These are phyloP conservation scores for Formica aserva DNA, from an alignment of 2,888 invertebrate genomes.

Conservation along the genomic window DNA sequence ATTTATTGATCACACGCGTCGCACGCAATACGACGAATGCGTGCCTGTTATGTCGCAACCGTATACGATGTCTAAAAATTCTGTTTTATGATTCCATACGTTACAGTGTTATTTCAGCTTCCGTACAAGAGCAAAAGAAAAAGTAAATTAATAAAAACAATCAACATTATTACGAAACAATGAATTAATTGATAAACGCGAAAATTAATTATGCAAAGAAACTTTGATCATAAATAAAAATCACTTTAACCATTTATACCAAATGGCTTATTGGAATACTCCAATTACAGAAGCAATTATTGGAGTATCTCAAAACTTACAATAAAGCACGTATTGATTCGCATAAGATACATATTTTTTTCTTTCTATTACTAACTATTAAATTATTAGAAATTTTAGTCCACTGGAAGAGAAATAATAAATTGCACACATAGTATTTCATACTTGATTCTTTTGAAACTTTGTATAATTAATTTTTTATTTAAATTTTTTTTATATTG, in stretches of 20 bases:
- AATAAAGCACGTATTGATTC: neutral
- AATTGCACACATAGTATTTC: neutral
- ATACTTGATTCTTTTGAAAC: neutral
- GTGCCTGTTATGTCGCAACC: constrained; percentile 63
- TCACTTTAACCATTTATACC: neutral
- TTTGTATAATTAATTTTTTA: neutral
- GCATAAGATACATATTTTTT: neutral
- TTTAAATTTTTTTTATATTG: neutral
- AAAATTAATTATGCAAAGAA: neutral
- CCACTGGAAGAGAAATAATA: neutral
- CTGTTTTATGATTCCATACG: constrained; percentile 31
- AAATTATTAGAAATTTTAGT: neutral
- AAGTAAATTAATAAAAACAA: constrained; percentile 5
- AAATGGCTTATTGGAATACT: neutral
- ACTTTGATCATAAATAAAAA: neutral
- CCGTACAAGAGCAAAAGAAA: neutral
- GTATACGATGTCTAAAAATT: constrained; percentile 62
- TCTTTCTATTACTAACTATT: neutral
- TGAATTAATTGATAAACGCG: neutral
- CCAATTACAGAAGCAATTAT: neutral
- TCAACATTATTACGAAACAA: neutral
- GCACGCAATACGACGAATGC: constrained; percentile 78
- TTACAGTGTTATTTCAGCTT: neutral
- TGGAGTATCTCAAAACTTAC: neutral
- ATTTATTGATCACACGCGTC: constrained; percentile 85